Evolutionary conservation across 1,140 invertebrate genomes (phyloP).

Genomic region (Pseudobourletiella spinata): DNA sequence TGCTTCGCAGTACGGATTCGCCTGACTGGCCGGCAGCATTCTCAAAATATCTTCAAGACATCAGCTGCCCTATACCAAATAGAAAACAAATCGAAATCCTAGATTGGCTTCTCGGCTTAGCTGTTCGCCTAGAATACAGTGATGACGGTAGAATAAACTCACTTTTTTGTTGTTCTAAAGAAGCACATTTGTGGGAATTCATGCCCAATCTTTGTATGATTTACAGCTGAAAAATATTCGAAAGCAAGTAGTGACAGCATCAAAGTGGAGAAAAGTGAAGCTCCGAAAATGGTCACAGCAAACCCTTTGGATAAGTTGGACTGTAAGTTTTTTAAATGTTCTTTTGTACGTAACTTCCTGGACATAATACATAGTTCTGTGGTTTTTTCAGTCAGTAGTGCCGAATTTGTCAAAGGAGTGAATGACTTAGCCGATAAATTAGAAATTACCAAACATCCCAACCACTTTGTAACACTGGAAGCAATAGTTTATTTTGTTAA

Average conservation of each 20-base stretch:
- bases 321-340: slow-evolving; percentile 54
- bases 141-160: slow-evolving; percentile 57
- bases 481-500: slow-evolving; percentile 60
- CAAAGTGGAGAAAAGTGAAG: slow-evolving; percentile 47
- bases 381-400: slow-evolving; percentile 57
- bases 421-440: slow-evolving; percentile 65
- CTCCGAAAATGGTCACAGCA: slow-evolving; percentile 58
- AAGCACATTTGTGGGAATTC: background rate
- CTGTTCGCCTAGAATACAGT: slow-evolving; percentile 69
- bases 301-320: slow-evolving; percentile 77
- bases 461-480: slow-evolving; percentile 67
- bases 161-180: slow-evolving; percentile 23
- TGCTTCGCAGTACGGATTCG: slow-evolving; percentile 54
- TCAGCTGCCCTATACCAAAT: slow-evolving; percentile 47
- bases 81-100: slow-evolving; percentile 50
- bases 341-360: too few relatives aligned
- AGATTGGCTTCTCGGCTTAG: slow-evolving; percentile 78
- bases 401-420: slow-evolving; percentile 73
- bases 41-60: slow-evolving; percentile 62
- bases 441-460: slow-evolving; percentile 66
- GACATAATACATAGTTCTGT: background rate
- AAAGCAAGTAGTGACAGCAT: slow-evolving; percentile 52
- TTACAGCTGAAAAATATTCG: slow-evolving; percentile 63
- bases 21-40: slow-evolving; percentile 63
- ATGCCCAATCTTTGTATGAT: background rate